These are phyloP conservation scores for Drosophila anomalata DNA, from an alignment of 2,888 invertebrate genomes.

Conservation along the genomic window DNA sequence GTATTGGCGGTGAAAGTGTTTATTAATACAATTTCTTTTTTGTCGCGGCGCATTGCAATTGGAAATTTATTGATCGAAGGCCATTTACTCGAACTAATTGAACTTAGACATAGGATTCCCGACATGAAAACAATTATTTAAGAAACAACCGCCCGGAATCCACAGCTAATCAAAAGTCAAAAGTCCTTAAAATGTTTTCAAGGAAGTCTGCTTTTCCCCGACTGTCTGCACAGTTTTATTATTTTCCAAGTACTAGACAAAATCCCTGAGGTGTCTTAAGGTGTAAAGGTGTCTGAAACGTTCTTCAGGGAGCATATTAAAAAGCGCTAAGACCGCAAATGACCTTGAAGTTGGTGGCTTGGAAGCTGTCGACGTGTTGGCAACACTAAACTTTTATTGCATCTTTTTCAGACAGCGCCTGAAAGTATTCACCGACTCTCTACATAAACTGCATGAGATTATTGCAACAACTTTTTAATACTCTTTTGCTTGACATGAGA, in stretches of 20 bases:
- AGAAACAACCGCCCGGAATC: constrained; percentile 19
- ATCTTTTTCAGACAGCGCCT: constrained; percentile 40
- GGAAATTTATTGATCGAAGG: constrained; percentile 47
- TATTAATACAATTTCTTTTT: constrained; percentile 74
- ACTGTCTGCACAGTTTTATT: constrained; percentile 32
- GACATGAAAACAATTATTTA: constrained; percentile 31
- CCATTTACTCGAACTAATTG: constrained; percentile 13
- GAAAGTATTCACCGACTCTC: constrained; percentile 54
- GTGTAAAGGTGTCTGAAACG: constrained; percentile 22
- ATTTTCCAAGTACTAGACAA: constrained; percentile 19
- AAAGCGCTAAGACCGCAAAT: not conserved
- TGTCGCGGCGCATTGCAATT: constrained; percentile 43
- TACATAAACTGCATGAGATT: not conserved
- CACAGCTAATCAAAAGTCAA: constrained; percentile 15
- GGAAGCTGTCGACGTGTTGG: constrained; percentile 41
- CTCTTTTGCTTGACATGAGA: not conserved
- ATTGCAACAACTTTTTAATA: not conserved
- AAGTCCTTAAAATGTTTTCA: constrained; percentile 9
- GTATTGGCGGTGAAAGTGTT: constrained; percentile 77
- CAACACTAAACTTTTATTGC: constrained; percentile 49
- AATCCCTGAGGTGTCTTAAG: not conserved
- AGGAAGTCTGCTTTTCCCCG: not conserved
- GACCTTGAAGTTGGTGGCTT: constrained; percentile 1
- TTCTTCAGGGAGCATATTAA: constrained; percentile 3
- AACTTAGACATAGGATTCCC: not conserved